Evolutionary conservation across 2,888 invertebrate species (phyloP).

Genomic region (Xanthorhoe spadicearia): DNA sequence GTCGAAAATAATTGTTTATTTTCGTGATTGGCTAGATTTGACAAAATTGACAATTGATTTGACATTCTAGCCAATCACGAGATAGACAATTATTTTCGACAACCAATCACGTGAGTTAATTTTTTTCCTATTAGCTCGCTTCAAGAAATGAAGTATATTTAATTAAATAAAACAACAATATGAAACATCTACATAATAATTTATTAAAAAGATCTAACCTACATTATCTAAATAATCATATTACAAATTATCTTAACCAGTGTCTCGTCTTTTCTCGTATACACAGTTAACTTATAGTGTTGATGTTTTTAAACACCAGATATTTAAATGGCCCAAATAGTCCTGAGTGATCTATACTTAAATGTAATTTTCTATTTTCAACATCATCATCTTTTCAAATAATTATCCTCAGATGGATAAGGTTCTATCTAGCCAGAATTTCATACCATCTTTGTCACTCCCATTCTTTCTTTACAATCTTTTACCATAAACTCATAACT

Average conservation of each 20-base stretch:
- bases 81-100: no score
- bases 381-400: no score
- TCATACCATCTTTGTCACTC: no score
- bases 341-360: not conserved
- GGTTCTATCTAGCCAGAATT: no score
- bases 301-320: constrained; percentile 1
- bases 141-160: no score
- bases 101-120: no score
- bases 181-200: constrained; percentile 6
- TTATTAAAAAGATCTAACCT: constrained; percentile 14
- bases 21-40: no score
- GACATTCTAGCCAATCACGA: no score
- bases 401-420: no score
- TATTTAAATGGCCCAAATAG: not conserved
- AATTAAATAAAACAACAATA: constrained; percentile 5
- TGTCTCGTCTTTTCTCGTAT: constrained; percentile 15
- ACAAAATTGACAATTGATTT: no score
- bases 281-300: constrained; percentile 14
- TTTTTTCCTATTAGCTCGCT: no score
- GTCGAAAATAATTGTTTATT: no score
- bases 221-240: constrained; percentile 1
- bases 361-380: not conserved
- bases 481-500: not conserved
- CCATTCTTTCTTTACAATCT: not conserved
- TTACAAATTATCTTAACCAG: constrained; percentile 11